Evolutionary conservation across 2,797 vertebrate genomes (phyloP).

Genomic region (Botia kubotai): DNA sequence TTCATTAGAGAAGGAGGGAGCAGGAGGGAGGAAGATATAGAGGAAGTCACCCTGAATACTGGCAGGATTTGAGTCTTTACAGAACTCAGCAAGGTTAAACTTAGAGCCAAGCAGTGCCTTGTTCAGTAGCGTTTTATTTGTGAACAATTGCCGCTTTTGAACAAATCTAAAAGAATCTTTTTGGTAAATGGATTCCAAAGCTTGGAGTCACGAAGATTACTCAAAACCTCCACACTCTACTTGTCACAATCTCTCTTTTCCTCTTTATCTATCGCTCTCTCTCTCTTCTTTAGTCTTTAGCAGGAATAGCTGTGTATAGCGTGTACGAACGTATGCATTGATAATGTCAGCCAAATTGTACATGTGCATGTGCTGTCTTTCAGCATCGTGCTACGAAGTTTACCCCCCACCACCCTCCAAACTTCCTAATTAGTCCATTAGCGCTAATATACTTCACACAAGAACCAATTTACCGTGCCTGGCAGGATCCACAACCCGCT

Average conservation of each 20-base stretch:
- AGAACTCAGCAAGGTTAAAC: conserved; percentile 65
- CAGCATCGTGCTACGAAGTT: not conserved
- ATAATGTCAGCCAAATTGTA: not conserved
- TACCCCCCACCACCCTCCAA: conserved; percentile 27
- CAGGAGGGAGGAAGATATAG: conserved; percentile 53
- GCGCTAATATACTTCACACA: conserved; percentile 73
- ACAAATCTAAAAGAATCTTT: not conserved
- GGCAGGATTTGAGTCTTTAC: conserved; percentile 54
- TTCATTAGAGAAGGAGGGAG: conserved; percentile 74
- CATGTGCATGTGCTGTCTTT: not conserved
- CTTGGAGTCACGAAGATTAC: too few species aligned
- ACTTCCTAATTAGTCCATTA: conserved; percentile 77
- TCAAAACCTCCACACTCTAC: not conserved
- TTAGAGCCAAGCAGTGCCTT: conserved; percentile 2
- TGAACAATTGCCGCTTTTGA: not conserved
- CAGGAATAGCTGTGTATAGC: not conserved
- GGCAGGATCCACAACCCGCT: conserved; percentile 60
- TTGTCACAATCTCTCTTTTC: not conserved
- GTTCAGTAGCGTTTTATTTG: not conserved
- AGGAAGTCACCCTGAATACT: conserved; percentile 75
- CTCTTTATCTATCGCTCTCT: conserved; percentile 3
- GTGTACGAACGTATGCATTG: not conserved
- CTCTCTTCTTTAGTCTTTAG: conserved; percentile 1
- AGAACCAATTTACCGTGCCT: conserved; percentile 71
- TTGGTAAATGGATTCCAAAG: not conserved